Percentiles rank a stretch among this genome's conserved stretches.
Conservation (phyloP, 2,113 vertebrate species). For the Paratilapia polleni region DNA sequence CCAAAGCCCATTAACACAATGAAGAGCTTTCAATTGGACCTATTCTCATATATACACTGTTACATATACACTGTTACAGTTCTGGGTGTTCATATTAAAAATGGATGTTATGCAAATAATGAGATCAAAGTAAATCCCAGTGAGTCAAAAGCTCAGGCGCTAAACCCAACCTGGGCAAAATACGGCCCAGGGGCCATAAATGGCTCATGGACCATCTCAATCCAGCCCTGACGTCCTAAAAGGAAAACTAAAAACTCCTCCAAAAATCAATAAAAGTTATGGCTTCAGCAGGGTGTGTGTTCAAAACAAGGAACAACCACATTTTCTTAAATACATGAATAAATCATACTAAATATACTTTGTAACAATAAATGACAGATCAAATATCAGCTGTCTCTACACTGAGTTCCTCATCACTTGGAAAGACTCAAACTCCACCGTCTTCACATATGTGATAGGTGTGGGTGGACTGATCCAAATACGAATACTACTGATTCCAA, state of each 20-base stretch:
- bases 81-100: not conserved
- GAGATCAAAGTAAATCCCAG: not conserved
- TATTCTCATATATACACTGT: too few relatives aligned
- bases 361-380: too few relatives aligned
- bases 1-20: not conserved
- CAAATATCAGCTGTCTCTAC: not conserved
- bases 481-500: too few relatives aligned
- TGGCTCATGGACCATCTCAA: not conserved
- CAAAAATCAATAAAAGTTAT: not conserved
- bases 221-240: not conserved
- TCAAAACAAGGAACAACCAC: not conserved
- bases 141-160: not conserved
- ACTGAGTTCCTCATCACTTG: not conserved
- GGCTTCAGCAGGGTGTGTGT: not conserved
- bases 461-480: too few relatives aligned
- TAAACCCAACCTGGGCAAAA: not conserved
- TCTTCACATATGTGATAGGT: too few relatives aligned
- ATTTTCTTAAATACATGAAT: too few relatives aligned
- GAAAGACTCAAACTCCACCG: not conserved
- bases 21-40: not conserved
- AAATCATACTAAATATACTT: too few relatives aligned
- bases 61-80: not conserved
- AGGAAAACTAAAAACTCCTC: not conserved
- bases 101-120: not conserved
- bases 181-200: not conserved